Percentiles rank a stretch among this genome's conserved stretches.
phyloP scores from a whole-genome alignment of 2,888 invertebrate species.

The Cistogaster globosa region DNA sequence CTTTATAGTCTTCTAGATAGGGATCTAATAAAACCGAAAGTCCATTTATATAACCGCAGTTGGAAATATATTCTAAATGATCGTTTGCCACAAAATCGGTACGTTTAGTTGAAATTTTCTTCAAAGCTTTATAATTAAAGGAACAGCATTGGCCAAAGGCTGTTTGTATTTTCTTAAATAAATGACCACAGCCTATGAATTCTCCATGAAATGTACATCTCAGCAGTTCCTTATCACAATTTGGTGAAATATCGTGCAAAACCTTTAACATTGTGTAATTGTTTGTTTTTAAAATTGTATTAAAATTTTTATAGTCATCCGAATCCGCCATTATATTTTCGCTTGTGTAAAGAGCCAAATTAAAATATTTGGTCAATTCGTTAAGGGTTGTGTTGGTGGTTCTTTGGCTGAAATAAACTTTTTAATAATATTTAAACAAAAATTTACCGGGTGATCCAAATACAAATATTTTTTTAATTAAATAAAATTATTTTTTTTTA shows the following conservation, averaged over 20 bases:
- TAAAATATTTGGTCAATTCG: slow-evolving; percentile 72
- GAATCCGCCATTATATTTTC: slow-evolving; percentile 58
- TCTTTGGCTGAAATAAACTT: slow-evolving; percentile 24
- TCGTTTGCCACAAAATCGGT: slow-evolving; percentile 32
- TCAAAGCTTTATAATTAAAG: slow-evolving; percentile 86
- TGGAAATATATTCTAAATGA: slow-evolving; percentile 83
- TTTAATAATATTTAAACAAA: neutral
- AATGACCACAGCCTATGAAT: slow-evolving; percentile 83
- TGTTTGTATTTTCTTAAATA: slow-evolving; percentile 84
- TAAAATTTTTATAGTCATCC: slow-evolving; percentile 71
- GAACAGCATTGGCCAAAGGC: slow-evolving; percentile 86
- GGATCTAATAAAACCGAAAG: slow-evolving; percentile 85
- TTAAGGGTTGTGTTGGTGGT: slow-evolving; percentile 25
- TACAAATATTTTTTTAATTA: neutral
- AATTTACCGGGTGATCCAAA: neutral
- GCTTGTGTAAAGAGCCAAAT: slow-evolving; percentile 71
- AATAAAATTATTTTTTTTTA: too few relatives aligned
- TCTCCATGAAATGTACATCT: slow-evolving; percentile 86
- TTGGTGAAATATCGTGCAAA: slow-evolving; percentile 82
- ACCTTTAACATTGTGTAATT: slow-evolving; percentile 75
- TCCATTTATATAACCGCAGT: slow-evolving; percentile 87
- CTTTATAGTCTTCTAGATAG: slow-evolving; percentile 85
- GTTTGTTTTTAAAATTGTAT: slow-evolving; percentile 72
- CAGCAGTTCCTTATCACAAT: slow-evolving; percentile 84
- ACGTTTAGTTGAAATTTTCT: slow-evolving; percentile 1